Evolutionary conservation across 2,888 invertebrate species (phyloP), one percentile per base, ranked within the genome.

Genomic region (Nemotelus nigrinus): DNA sequence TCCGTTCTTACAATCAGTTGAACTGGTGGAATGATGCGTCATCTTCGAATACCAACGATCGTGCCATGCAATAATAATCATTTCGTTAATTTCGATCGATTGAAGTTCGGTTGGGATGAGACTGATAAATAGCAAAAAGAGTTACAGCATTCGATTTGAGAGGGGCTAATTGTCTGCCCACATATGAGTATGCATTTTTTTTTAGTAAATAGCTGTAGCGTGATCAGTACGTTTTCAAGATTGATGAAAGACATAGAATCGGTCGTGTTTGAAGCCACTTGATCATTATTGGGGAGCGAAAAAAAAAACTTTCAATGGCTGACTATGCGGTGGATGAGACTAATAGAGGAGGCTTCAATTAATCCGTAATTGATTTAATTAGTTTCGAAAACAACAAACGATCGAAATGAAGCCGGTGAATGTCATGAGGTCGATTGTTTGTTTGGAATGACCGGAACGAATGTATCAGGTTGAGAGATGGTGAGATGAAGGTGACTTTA

Each of bases 341-440:
- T 50, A 5, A 50, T 50, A 70, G 74, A 78, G 67, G 67, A 68
- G 74, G 63, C 72, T 78, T 64, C 78, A 74, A 78, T 78, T 78
- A 78, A 25, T 60, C 78, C 48, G 74, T 76, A 70, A 78, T 78
- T 64, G 76, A 70, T 70, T 78, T 78, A 76, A 78, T 76, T 76
- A 77, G 55, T 64, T 57, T 71, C 45, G 25, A 25, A 25, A 25
- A 25, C 1, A 25, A 25, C 25, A 25, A 25, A 25, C 25, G 25
- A 25, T 25, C 25, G 25, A 25, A 25, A 25, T 25, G 25, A 25
- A 25, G 25, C 25, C 25, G 25, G 25, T 25, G 25, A 25, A 25
- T 25, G 25, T 25, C 25, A 25, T 25, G 25, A 25, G 25, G 25
- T 25, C 25, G 25, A 25, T 25, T 25, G 25, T 25, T 25, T 25